Base-by-base conservation (phyloP, 2,888 invertebrate genomes). In the Metopia argyrocephala region DNA sequence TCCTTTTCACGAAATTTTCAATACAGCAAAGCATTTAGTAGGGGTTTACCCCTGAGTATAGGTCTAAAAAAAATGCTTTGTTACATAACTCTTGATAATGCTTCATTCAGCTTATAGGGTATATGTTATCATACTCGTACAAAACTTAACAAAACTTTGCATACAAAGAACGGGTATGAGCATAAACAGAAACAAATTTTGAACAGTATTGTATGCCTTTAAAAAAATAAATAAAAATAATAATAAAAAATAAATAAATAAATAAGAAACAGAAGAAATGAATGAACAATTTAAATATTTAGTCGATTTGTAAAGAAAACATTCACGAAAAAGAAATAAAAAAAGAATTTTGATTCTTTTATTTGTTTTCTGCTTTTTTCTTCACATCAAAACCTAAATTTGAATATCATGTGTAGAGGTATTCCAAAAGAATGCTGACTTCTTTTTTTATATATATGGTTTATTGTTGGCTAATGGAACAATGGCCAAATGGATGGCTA, bases 251-350 rank as follows among this genome's bases (percentile, higher is more conserved):
- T 25, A 59, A 28, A 27, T 27, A 31, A 31, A 6, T 31, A 9
- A 31, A 31, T 12, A 31, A 31, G 7, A 31, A 12, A 12, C 1
- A 31, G 68, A 38, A 66, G 20, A n/a, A 70, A 61, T 70, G 70
- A 70, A 78, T 46, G 74, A 74, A 78, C 78, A 81, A 81, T 81
- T 81, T 78, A 66, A 81, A 78, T 81, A 81, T 81, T 81, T 78
- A 75, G 74, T 61, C 74, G 70, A 78, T 81, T 81, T 74, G 78
- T 74, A 78, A 81, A 75, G 52, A 78, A 65, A 64, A 78, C 61
- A 74, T 28, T n/a, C 52, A 57, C 48, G 45, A 68, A 28, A 38
- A 12, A 15, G 38, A 38, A 3, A 4, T 3, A 38, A 12, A 38
- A 38, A 38, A 38, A 59, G 59, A 50, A 52, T 56, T 38, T 54